phyloP scores from a whole-genome alignment of 2,888 invertebrate genomes.

The Cantharis nigra region DNA sequence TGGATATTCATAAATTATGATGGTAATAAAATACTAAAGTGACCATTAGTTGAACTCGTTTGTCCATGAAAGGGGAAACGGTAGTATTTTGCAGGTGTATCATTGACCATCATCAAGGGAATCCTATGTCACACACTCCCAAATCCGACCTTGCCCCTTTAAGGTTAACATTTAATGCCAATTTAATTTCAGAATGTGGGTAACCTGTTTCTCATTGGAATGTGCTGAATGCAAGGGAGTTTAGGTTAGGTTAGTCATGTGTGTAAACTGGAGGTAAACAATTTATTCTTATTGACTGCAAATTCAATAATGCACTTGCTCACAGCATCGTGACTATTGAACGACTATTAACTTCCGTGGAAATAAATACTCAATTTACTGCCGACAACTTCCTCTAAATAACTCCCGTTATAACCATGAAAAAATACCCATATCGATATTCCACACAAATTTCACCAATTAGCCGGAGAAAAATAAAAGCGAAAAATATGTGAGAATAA shows the following conservation, averaged over 20 bases:
- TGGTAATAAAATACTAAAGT: background rate
- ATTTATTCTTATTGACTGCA: conserved; percentile 20
- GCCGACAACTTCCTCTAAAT: background rate
- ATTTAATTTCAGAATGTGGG: conserved; percentile 40
- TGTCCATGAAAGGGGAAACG: background rate
- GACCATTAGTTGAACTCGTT: background rate
- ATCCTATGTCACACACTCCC: background rate
- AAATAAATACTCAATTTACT: background rate
- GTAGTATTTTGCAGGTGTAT: background rate
- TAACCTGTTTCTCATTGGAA: conserved; percentile 38
- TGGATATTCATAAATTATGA: background rate
- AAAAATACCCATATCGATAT: background rate
- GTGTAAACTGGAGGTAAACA: conserved; percentile 24
- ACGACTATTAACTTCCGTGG: conserved; percentile 12
- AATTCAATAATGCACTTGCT: conserved; percentile 18
- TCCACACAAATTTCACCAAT: background rate
- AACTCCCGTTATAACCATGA: background rate
- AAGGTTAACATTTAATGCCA: conserved; percentile 38
- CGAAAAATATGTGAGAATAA: background rate
- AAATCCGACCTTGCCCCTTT: conserved; percentile 40
- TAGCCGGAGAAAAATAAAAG: background rate
- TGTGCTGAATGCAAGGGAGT: conserved; percentile 27
- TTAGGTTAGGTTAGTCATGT: conserved; percentile 26
- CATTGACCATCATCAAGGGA: background rate
- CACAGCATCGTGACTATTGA: conserved; percentile 23